Conservation (phyloP, 2,797 vertebrate species). For the Anableps anableps region DNA sequence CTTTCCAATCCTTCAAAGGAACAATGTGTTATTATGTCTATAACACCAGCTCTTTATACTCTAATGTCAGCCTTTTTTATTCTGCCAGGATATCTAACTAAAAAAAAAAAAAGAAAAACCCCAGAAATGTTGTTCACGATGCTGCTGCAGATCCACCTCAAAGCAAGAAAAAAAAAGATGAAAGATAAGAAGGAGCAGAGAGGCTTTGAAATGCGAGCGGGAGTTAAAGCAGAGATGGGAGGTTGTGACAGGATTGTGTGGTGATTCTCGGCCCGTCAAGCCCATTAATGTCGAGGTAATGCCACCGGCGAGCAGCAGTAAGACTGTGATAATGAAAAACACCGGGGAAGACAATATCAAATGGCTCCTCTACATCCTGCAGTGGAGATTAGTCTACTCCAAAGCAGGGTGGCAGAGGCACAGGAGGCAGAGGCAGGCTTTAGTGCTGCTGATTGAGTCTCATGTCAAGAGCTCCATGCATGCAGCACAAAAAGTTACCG, state of each 20-base stretch:
- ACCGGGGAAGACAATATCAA: constrained; percentile 98
- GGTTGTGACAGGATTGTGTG: constrained; percentile 76
- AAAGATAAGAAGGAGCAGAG: constrained; percentile 63
- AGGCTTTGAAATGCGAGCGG: constrained; percentile 73
- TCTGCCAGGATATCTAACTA: constrained; percentile 35
- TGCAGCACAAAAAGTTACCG: constrained; percentile 71
- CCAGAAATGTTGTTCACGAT: constrained; percentile 56
- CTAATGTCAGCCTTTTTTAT: constrained; percentile 22
- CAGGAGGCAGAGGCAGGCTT: constrained; percentile 75
- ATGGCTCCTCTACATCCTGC: constrained; percentile 99
- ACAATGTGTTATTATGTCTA: constrained; percentile 18
- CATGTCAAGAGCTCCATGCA: constrained; percentile 76
- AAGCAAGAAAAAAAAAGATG: constrained; percentile 49
- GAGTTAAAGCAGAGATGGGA: constrained; percentile 75
- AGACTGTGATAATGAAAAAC: constrained; percentile 98
- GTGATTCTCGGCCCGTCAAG: constrained; percentile 92
- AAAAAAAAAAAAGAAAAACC: constrained; percentile 1
- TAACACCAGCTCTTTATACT: constrained; percentile 29
- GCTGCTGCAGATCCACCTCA: constrained; percentile 53
- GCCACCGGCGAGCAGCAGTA: constrained; percentile 91
- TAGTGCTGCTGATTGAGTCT: constrained; percentile 82
- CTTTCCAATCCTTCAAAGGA: constrained; percentile 6
- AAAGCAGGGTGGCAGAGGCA: constrained; percentile 76
- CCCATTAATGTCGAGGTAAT: constrained; percentile 98
- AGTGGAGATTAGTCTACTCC: constrained; percentile 92